Evolutionary conservation across 2,113 vertebrate genomes (phyloP).

Genomic region (Equus przewalskii): DNA sequence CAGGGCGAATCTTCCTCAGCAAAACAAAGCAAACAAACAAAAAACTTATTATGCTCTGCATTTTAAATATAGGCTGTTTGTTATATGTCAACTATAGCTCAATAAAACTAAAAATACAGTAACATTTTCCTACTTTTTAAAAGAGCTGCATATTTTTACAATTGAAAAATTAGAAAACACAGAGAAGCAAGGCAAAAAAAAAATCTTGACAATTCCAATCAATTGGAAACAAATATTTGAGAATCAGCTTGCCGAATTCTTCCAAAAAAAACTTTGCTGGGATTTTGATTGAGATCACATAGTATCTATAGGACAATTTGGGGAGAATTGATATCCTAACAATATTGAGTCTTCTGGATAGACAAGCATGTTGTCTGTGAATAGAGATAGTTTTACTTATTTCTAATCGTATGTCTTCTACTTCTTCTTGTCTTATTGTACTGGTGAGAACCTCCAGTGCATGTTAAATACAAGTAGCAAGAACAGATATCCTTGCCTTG

Average conservation of each 20-base stretch:
- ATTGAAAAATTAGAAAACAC: constrained; percentile 18
- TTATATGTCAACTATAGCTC: constrained; percentile 23
- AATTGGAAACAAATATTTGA: constrained; percentile 36
- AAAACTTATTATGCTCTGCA: neutral
- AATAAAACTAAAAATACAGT: constrained; percentile 13
- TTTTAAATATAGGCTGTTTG: constrained; percentile 33
- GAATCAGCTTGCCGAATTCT: constrained; percentile 17
- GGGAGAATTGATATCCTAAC: constrained; percentile 2
- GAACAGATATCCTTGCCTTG: neutral
- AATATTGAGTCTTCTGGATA: neutral
- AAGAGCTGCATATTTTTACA: constrained; percentile 1
- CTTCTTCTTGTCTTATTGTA: constrained; percentile 24
- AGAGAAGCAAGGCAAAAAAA: neutral
- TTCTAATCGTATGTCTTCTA: constrained; percentile 20
- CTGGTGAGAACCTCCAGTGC: neutral
- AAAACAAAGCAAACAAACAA: too few species aligned
- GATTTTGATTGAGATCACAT: constrained; percentile 11
- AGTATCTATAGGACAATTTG: neutral
- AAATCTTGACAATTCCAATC: neutral
- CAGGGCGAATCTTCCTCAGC: too few species aligned
- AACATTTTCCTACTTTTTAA: constrained; percentile 55
- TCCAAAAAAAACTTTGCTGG: neutral
- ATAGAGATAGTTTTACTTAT: constrained; percentile 18
- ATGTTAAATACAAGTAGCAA: neutral
- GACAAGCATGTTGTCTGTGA: neutral